phyloP scores from a whole-genome alignment of 2,888 invertebrate species.

The Cheilosia variabilis region DNA sequence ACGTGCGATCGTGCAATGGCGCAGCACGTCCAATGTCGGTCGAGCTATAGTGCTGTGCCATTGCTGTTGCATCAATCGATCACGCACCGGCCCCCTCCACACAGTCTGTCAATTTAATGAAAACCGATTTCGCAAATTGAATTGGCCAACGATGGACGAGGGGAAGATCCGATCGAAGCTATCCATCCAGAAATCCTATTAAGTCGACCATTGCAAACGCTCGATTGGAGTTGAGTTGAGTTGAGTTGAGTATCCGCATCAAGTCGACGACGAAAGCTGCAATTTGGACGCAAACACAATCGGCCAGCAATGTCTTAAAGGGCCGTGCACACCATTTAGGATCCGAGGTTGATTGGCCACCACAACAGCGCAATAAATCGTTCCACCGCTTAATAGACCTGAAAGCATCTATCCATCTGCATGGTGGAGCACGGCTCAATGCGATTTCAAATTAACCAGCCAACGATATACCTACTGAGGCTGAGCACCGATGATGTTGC shows the following conservation, averaged over 20 bases:
- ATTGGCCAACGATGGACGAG: constrained; percentile 65
- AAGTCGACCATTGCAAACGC: constrained; percentile 67
- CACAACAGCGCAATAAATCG: constrained; percentile 73
- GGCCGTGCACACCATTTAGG: constrained; percentile 70
- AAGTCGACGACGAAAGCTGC: constrained; percentile 21
- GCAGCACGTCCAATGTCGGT: constrained; percentile 70
- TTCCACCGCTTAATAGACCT: constrained; percentile 72
- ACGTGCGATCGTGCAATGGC: constrained; percentile 71
- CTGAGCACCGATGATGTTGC: constrained; percentile 19
- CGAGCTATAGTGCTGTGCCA: constrained; percentile 16
- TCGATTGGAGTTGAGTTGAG: constrained; percentile 55
- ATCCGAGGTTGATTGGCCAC: constrained; percentile 72
- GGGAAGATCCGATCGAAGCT: constrained; percentile 52
- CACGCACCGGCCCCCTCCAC: constrained; percentile 62
- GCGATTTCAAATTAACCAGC: constrained; percentile 66
- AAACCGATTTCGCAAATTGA: constrained; percentile 76
- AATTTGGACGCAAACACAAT: constrained; percentile 11
- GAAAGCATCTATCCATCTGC: constrained; percentile 63
- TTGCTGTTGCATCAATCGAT: constrained; percentile 71
- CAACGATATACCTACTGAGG: constrained; percentile 27
- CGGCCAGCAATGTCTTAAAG: constrained; percentile 58
- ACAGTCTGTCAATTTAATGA: constrained; percentile 73
- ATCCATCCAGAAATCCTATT: constrained; percentile 74
- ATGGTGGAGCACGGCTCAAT: constrained; percentile 40
- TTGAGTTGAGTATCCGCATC: constrained; percentile 33